These are phyloP conservation scores for Alloscopus bannaensis DNA, from an alignment of 2,888 invertebrate genomes.

Conservation along the genomic window DNA sequence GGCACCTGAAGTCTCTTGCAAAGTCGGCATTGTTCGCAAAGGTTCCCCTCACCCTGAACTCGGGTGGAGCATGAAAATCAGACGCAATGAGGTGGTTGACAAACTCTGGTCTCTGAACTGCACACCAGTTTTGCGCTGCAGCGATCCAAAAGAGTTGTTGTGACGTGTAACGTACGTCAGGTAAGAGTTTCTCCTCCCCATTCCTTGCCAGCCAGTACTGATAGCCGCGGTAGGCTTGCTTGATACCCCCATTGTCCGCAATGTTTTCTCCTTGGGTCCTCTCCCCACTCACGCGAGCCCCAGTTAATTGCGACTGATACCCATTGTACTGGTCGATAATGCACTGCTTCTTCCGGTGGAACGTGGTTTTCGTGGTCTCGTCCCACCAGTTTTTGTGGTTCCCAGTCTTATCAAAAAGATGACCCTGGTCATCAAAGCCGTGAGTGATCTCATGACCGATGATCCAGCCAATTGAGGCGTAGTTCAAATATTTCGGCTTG, in stretches of 20 bases:
- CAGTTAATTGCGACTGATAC: conserved; percentile 76
- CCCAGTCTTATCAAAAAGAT: conserved; percentile 79
- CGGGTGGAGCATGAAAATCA: conserved; percentile 75
- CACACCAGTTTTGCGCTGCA: conserved; percentile 73
- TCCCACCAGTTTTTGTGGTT: conserved; percentile 78
- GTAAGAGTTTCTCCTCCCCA: conserved; percentile 48
- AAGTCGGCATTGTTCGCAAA: conserved; percentile 75
- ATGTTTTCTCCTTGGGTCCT: conserved; percentile 92
- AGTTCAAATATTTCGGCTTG: conserved; percentile 76
- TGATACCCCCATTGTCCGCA: conserved; percentile 92
- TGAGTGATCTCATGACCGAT: conserved; percentile 76
- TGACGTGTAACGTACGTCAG: conserved; percentile 48
- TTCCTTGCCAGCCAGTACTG: conserved; percentile 42
- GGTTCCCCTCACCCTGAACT: conserved; percentile 74
- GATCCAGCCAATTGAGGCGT: conserved; percentile 75
- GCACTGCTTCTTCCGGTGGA: conserved; percentile 76
- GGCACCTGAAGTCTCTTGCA: conserved; percentile 75
- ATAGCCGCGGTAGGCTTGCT: conserved; percentile 75
- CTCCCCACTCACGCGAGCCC: conserved; percentile 87
- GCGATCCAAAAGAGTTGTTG: conserved; percentile 65
- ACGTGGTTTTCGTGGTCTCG: conserved; percentile 75
- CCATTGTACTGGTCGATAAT: conserved; percentile 77
- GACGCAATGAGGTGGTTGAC: conserved; percentile 73
- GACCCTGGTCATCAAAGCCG: conserved; percentile 75
- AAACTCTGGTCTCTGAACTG: conserved; percentile 82